Percentiles rank a stretch among this genome's conserved stretches.
phyloP scores from a whole-genome alignment of 2,888 invertebrate genomes.

The Nomada fucata region DNA sequence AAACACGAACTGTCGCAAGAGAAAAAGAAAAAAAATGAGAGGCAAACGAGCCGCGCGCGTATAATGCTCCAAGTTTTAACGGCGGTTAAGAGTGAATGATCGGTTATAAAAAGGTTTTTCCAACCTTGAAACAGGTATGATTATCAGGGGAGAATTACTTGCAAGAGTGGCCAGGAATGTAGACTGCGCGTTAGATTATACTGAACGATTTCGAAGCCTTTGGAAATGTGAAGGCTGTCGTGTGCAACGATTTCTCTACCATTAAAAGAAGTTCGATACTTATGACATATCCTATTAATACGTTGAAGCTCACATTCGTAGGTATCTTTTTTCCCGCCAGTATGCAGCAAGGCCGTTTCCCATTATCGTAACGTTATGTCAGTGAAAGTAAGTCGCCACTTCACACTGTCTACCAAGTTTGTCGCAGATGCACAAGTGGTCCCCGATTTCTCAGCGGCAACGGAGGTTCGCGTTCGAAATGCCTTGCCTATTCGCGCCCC shows the following conservation, averaged over 20 bases:
- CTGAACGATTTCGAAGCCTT: too few relatives aligned
- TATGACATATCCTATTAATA: too few relatives aligned
- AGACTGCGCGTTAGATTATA: too few relatives aligned
- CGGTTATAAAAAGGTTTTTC: background rate
- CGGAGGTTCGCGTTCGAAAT: background rate
- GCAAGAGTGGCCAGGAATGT: too few relatives aligned
- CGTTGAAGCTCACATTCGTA: background rate
- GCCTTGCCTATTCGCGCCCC: background rate
- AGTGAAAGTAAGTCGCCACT: background rate
- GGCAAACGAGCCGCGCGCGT: background rate
- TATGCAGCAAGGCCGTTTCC: background rate
- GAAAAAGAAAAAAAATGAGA: background rate
- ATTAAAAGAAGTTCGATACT: too few relatives aligned
- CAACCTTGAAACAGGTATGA: conserved; percentile 13
- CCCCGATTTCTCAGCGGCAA: background rate
- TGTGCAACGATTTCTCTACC: conserved; percentile 8
- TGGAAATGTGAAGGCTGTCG: background rate
- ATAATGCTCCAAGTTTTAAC: background rate
- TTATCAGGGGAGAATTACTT: conserved; percentile 7
- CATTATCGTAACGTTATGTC: background rate
- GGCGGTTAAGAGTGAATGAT: background rate
- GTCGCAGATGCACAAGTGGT: background rate
- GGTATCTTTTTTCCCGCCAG: background rate
- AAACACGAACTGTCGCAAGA: too few relatives aligned
- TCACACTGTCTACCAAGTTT: background rate